A percentile compares a stretch with the other conserved stretches of the same genome.
phyloP scores from a whole-genome alignment of 1,140 invertebrate species.

The Calosoma granatense region DNA sequence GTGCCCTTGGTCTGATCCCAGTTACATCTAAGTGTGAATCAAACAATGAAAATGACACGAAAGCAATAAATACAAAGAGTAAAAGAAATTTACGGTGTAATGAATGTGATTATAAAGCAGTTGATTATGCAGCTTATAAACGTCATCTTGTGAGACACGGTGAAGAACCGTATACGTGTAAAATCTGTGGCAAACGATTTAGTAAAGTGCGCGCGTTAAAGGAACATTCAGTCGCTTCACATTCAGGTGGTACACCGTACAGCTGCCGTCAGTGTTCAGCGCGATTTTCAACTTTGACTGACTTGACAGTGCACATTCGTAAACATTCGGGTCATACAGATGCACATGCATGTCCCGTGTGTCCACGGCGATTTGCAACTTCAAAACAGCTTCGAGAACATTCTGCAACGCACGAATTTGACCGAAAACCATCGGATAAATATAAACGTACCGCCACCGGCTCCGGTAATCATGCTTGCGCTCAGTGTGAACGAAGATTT shows the following conservation, averaged over 20 bases:
- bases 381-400: conserved; percentile 20
- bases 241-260: conserved; percentile 5
- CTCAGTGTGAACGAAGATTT: conserved; percentile 25
- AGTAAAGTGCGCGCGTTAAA: background rate
- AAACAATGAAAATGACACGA: background rate
- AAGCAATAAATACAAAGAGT: background rate
- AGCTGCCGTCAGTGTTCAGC: background rate
- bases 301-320: conserved; percentile 13
- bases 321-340: conserved; percentile 20
- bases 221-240: background rate
- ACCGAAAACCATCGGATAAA: conserved; percentile 13
- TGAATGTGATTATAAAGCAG: background rate
- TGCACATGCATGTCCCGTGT: conserved; percentile 25
- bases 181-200: conserved; percentile 12
- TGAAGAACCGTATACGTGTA: conserved; percentile 12
- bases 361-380: conserved; percentile 7
- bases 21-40: background rate
- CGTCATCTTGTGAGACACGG: background rate
- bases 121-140: background rate
- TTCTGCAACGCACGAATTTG: conserved; percentile 19
- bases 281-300: background rate
- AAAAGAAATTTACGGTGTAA: background rate
- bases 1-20: background rate
- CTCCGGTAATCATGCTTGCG: conserved; percentile 14
- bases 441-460: conserved; percentile 14